phyloP scores from a whole-genome alignment of 2,113 vertebrate genomes.

The Cheilinus undulatus region DNA sequence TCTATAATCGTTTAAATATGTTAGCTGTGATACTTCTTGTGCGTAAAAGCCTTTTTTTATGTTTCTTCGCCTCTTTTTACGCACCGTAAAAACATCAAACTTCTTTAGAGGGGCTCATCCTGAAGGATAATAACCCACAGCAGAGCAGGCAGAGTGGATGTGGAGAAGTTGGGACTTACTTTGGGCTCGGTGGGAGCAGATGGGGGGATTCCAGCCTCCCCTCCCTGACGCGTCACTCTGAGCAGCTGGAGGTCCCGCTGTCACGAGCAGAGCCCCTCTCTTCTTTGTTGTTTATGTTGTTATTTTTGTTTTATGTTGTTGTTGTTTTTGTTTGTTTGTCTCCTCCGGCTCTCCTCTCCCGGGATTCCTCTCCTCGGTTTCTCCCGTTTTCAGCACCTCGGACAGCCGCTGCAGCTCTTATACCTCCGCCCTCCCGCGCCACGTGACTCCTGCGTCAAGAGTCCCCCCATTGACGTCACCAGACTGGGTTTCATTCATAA shows the following conservation, averaged over 20 bases:
- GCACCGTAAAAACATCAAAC: background rate
- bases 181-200: conserved; percentile 23
- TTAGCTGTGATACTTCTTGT: background rate
- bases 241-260: conserved; percentile 10
- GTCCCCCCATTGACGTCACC: conserved; percentile 74
- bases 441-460: conserved; percentile 74
- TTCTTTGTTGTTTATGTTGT: background rate
- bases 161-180: conserved; percentile 50
- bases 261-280: background rate
- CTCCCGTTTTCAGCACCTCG: conserved; percentile 50
- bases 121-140: too few species aligned
- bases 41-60: too few species aligned
- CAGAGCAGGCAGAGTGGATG: background rate
- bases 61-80: background rate
- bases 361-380: conserved; percentile 13
- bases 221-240: conserved; percentile 41
- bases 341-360: background rate
- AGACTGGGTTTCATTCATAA: conserved; percentile 72
- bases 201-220: conserved; percentile 50
- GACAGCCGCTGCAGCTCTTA: conserved; percentile 51
- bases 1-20: background rate
- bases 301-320: conserved; percentile 1
- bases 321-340: background rate
- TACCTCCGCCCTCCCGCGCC: conserved; percentile 43
- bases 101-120: background rate